Conservation (phyloP, 2,888 invertebrate genomes). For the Neria commutata region DNA sequence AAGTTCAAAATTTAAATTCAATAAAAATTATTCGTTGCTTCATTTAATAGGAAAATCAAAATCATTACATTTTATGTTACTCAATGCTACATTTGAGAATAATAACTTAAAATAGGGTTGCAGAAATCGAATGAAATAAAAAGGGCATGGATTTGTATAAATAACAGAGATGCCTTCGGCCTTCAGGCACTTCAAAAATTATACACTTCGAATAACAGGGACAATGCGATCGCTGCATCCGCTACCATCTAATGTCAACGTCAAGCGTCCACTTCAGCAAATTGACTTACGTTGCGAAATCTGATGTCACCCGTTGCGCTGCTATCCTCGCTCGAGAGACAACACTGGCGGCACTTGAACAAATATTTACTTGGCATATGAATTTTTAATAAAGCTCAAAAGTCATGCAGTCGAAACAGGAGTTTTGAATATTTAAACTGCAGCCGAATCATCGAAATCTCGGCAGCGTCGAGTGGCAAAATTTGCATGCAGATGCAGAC, state of each 20-base stretch:
- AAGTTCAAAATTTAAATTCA: too few species aligned
- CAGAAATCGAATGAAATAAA: too few species aligned
- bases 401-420: slow-evolving; percentile 8
- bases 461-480: not conserved
- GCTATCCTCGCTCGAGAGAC: not conserved
- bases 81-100: too few species aligned
- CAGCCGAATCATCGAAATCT: not conserved
- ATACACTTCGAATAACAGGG: not conserved
- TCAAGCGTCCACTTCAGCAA: slow-evolving; percentile 20
- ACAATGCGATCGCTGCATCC: too few species aligned
- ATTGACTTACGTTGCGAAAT: slow-evolving; percentile 25
- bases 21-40: too few species aligned
- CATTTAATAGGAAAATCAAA: too few species aligned
- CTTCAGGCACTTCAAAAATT: too few species aligned
- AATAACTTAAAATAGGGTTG: too few species aligned
- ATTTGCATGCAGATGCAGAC: too few species aligned
- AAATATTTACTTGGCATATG: slow-evolving; percentile 32
- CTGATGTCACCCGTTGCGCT: slow-evolving; percentile 8
- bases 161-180: too few species aligned
- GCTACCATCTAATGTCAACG: not conserved
- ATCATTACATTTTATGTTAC: too few species aligned
- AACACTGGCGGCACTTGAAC: slow-evolving; percentile 28
- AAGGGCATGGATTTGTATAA: too few species aligned
- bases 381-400: slow-evolving; percentile 31
- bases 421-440: slow-evolving; percentile 8